phyloP scores from a whole-genome alignment of 1,140 invertebrate species.

The Diorhabda sublineata region DNA sequence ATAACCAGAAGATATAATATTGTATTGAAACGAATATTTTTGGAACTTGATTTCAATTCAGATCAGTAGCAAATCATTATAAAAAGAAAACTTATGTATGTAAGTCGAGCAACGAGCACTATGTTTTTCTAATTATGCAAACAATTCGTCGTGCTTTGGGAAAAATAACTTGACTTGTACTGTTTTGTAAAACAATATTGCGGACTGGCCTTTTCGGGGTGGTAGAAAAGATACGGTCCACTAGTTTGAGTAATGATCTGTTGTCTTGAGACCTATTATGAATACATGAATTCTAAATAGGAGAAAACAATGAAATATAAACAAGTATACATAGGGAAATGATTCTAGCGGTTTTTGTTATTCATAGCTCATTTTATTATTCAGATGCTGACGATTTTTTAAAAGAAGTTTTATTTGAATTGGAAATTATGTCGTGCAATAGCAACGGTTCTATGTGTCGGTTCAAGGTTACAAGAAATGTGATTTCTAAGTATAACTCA shows the following conservation, averaged over 20 bases:
- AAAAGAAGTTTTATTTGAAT: no score
- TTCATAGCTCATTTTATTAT: not conserved
- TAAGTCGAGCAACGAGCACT: no score
- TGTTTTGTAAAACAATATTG: constrained; percentile 3
- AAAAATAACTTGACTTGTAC: not conserved
- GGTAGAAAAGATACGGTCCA: not conserved
- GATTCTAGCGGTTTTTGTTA: not conserved
- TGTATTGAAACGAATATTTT: not conserved
- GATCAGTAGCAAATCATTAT: not conserved
- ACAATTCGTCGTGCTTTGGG: not conserved
- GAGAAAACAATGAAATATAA: not conserved
- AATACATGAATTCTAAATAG: not conserved
- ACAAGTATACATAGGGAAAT: not conserved
- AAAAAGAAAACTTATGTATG: not conserved
- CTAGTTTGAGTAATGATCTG: constrained; percentile 2
- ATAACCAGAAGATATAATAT: no score
- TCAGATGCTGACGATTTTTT: no score
- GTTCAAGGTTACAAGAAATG: no score
- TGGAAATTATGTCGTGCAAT: no score
- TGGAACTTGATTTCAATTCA: not conserved
- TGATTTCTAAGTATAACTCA: no score
- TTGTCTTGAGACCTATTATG: not conserved
- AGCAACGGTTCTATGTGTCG: no score
- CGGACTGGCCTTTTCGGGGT: not conserved
- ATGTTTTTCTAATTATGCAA: no score